Evolutionary conservation across 2,797 vertebrate species (phyloP), one percentile per base, ranked within the genome.

Genomic region (Rhabdomys pumilio): DNA sequence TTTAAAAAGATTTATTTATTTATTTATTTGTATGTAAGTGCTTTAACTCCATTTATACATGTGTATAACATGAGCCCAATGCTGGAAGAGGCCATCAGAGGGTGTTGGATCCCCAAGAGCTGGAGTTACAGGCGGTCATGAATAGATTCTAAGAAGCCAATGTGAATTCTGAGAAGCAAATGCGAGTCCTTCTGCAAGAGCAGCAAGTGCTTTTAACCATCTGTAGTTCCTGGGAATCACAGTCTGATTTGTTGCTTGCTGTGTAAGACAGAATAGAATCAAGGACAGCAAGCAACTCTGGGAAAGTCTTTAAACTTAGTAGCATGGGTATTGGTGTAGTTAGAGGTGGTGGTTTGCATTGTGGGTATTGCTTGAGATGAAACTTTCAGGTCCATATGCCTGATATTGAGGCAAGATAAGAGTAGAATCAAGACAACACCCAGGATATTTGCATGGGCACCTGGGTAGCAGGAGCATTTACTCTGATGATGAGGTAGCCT

Each of bases 211-310:
- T 65, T 17, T 47, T 47, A 84, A 20, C 61, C 44, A 10, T 13
- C 29, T 84, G 61, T 6, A 65, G 41, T 41, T 84, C 44, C 61
- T 12, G 3, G 4, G 2, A 67, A 6, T 44, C 15, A 65, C 22
- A 29, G 53, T 80, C 38, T 85, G 11, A 38, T 47, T 80, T 95
- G 59, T 5, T 90, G 24, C 4, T 92, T 95, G 50, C 44, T 92
- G 1, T 63, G 14, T 31, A 92, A 79, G 67, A 34, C 3, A 14
- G 13, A 89, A 89, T 17, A 41, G 55, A 91, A 92, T 14, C 14
- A 77, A 86, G 72, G 47, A 72, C 12, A 67, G 77, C 2, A 77
- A 80, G 84, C 84, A 50, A 41, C 1, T n/a, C 17, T 8, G 69
- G 6, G 73, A 22, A 76, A 83, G 34, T 41, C 50, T 19, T 85